phyloP scores from a whole-genome alignment of 37 sponge, comb jelly and placozoan genomes.

The Bolinopsis microptera region DNA sequence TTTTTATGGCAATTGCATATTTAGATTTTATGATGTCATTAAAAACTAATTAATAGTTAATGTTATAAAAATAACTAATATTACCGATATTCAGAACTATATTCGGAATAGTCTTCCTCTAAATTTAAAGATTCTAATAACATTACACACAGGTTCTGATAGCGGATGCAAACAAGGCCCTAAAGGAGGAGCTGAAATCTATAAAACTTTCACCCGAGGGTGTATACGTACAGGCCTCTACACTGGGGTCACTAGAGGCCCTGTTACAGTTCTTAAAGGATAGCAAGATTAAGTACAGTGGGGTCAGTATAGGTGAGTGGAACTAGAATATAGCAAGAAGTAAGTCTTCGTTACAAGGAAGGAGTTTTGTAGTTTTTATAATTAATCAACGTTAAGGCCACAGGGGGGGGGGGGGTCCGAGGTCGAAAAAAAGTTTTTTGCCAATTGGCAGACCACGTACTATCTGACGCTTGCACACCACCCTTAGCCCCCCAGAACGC shows the following conservation, averaged over 20 bases:
- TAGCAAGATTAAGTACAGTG: slow-evolving; percentile 93
- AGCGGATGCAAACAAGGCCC: slow-evolving; percentile 72
- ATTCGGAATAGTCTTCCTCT: no score
- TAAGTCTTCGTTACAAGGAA: background rate
- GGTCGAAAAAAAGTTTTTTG: no score
- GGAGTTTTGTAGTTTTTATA: background rate
- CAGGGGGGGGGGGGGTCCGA: no score
- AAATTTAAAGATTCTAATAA: no score
- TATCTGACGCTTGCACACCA: no score
- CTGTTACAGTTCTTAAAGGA: slow-evolving; percentile 89
- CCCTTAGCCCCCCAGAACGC: no score
- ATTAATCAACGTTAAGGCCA: background rate
- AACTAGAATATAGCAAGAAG: background rate
- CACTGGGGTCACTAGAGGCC: slow-evolving; percentile 96
- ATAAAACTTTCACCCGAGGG: slow-evolving; percentile 88
- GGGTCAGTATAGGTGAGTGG: slow-evolving; percentile 50
- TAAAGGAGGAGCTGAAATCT: slow-evolving; percentile 75
- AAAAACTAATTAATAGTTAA: no score
- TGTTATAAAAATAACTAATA: no score
- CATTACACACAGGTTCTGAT: slow-evolving; percentile 66
- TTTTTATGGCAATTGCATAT: no score
- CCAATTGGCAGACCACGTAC: no score
- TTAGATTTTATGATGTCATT: no score
- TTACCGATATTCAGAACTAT: no score
- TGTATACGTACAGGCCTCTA: slow-evolving; percentile 98